phyloP scores from a whole-genome alignment of 2,888 invertebrate genomes.

The Pyralis farinalis region DNA sequence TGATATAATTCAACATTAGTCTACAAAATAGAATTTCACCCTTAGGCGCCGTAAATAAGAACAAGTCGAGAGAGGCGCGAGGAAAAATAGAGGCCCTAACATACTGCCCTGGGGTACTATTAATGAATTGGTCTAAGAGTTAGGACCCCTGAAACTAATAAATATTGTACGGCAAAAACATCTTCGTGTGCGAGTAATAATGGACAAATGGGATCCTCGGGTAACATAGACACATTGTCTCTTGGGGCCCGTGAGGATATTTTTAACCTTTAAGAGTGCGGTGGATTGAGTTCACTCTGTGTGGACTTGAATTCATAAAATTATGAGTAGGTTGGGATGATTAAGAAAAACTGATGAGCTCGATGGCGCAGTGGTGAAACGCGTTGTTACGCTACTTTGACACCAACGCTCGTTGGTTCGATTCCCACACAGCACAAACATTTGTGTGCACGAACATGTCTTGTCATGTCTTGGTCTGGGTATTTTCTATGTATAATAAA shows the following conservation, averaged over 20 bases:
- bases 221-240: not conserved
- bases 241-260: not conserved
- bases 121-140: constrained; percentile 46
- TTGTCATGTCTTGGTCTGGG: too few relatives aligned
- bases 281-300: too few relatives aligned
- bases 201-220: not conserved
- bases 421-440: too few relatives aligned
- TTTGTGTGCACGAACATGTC: too few relatives aligned
- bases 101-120: constrained; percentile 37
- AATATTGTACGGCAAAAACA: constrained; percentile 41
- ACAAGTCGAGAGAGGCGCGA: constrained; percentile 39
- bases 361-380: too few relatives aligned
- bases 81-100: constrained; percentile 41
- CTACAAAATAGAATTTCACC: constrained; percentile 39
- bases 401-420: too few relatives aligned
- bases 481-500: too few relatives aligned
- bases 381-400: too few relatives aligned
- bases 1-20: constrained; percentile 16
- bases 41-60: constrained; percentile 49
- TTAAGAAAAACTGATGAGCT: too few relatives aligned
- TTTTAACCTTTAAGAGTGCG: not conserved
- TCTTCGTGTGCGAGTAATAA: constrained; percentile 22
- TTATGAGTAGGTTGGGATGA: too few relatives aligned
- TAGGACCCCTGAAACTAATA: constrained; percentile 31
- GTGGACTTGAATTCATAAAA: too few relatives aligned